phyloP scores from a whole-genome alignment of 2,888 invertebrate genomes.

The Brassicogethes aeneus region DNA sequence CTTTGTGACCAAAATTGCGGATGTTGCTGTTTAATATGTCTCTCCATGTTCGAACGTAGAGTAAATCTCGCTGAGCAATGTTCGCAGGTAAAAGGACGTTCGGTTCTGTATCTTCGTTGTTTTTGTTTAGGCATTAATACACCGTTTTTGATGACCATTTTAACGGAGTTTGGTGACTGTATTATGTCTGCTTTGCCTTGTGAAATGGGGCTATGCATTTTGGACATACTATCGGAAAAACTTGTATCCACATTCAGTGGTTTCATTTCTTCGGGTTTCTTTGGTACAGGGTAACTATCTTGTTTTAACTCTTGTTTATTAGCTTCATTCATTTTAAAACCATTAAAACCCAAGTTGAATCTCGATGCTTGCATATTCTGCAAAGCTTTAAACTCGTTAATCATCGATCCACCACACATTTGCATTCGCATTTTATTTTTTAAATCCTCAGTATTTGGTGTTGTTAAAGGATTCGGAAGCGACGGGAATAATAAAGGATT shows the following conservation, averaged over 20 bases:
- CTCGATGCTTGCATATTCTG: slow-evolving; percentile 15
- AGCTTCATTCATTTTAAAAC: slow-evolving; percentile 23
- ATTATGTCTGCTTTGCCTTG: slow-evolving; percentile 43
- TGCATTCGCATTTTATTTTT: slow-evolving; percentile 59
- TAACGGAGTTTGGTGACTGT: slow-evolving; percentile 57
- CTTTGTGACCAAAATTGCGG: slow-evolving; percentile 82
- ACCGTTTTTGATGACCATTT: slow-evolving; percentile 87
- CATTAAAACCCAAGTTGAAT: slow-evolving; percentile 14
- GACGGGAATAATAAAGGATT: slow-evolving; percentile 58
- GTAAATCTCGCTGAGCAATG: slow-evolving; percentile 88
- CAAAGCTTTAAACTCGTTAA: slow-evolving; percentile 38
- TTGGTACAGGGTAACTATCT: slow-evolving; percentile 17
- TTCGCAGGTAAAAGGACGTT: slow-evolving; percentile 83
- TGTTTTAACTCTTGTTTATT: slow-evolving; percentile 17
- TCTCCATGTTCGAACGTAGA: slow-evolving; percentile 87
- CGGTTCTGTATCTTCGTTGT: slow-evolving; percentile 81
- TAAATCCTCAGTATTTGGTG: slow-evolving; percentile 57
- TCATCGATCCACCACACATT: slow-evolving; percentile 59
- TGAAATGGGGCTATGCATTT: slow-evolving; percentile 40
- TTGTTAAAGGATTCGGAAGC: slow-evolving; percentile 42
- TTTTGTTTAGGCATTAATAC: slow-evolving; percentile 88
- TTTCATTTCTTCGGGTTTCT: slow-evolving; percentile 44
- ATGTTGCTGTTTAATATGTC: slow-evolving; percentile 91
- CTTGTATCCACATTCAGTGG: slow-evolving; percentile 39
- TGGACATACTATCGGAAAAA: slow-evolving; percentile 21